Conservation (phyloP, 2,888 invertebrate species). For the Orthosia gracilis region DNA sequence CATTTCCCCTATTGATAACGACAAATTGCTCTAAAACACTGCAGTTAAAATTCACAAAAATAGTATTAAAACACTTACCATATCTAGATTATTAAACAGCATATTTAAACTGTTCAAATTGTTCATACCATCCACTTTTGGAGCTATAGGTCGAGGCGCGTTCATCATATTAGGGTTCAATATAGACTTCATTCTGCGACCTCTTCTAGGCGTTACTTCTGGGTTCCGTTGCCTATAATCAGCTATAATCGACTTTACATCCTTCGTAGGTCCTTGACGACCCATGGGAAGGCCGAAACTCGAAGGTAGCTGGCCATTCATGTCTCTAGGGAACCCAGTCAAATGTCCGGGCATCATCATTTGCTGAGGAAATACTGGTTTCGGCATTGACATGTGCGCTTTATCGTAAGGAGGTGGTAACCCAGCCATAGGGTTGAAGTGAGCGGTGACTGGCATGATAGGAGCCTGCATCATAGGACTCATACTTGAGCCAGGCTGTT, state of each 20-base stretch:
- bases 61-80: conserved; percentile 79
- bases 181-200: conserved; percentile 92
- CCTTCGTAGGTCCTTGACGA: conserved; percentile 94
- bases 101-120: conserved; percentile 82
- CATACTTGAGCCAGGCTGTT: conserved; percentile 80
- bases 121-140: conserved; percentile 82
- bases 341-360: conserved; percentile 85
- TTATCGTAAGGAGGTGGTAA: conserved; percentile 88
- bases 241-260: conserved; percentile 95
- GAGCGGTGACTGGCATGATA: conserved; percentile 83
- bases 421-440: conserved; percentile 85
- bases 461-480: conserved; percentile 83
- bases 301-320: conserved; percentile 91
- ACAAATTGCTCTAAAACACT: background rate
- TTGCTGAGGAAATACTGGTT: conserved; percentile 85
- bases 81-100: conserved; percentile 89
- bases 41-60: background rate
- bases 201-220: conserved; percentile 93
- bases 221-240: conserved; percentile 95
- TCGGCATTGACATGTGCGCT: conserved; percentile 86
- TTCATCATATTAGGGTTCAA: conserved; percentile 88
- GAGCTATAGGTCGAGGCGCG: conserved; percentile 85
- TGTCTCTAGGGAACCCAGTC: conserved; percentile 85
- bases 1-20: conserved; percentile 26
- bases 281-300: conserved; percentile 91